Evolutionary conservation across 2,797 vertebrate genomes (phyloP).

Genomic region (Protonibea diacanthus): DNA sequence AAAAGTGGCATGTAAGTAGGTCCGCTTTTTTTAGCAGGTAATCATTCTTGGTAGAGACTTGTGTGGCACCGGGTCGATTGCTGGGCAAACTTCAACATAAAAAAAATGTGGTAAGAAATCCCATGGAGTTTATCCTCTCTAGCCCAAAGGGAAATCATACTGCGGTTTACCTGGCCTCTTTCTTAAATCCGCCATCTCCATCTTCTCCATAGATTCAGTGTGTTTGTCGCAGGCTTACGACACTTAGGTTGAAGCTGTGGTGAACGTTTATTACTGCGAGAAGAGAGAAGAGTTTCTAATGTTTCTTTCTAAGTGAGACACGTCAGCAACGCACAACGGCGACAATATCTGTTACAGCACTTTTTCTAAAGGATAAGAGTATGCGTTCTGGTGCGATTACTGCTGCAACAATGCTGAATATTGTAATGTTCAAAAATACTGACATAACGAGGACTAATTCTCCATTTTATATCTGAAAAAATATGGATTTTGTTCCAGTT

Average conservation of each 20-base stretch:
- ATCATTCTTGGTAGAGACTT: constrained; percentile 64
- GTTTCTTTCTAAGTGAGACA: constrained; percentile 4
- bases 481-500: not conserved
- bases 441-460: not conserved
- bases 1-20: constrained; percentile 51
- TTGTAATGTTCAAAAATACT: not conserved
- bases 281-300: constrained; percentile 4
- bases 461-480: not conserved
- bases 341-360: not conserved
- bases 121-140: constrained; percentile 54
- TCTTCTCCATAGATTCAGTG: constrained; percentile 11
- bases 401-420: not conserved
- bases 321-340: not conserved
- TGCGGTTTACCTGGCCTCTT: constrained; percentile 55
- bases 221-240: constrained; percentile 7
- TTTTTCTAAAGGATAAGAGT: not conserved
- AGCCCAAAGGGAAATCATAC: constrained; percentile 57
- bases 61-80: constrained; percentile 55
- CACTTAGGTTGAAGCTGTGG: not conserved
- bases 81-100: constrained; percentile 54
- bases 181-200: constrained; percentile 36
- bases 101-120: constrained; percentile 44
- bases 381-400: constrained; percentile 14
- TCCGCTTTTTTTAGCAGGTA: constrained; percentile 66
- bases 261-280: constrained; percentile 20